Evolutionary conservation across 1,140 invertebrate genomes (phyloP).

Genomic region (Homarus americanus): DNA sequence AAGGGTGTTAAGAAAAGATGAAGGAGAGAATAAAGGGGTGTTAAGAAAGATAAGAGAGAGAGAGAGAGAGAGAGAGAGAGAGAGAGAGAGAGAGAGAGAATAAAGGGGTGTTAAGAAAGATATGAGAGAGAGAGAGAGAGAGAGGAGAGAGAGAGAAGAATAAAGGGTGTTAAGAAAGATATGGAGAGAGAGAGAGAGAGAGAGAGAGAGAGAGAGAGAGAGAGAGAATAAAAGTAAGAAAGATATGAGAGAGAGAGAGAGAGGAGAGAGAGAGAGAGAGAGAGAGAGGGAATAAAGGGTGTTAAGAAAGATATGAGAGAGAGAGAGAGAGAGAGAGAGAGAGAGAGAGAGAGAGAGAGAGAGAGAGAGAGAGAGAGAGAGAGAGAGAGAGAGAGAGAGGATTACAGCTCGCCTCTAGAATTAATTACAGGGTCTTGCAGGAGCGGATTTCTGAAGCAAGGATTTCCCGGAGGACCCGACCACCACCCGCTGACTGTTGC

Average conservation of each 20-base stretch:
- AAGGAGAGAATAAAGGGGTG: background rate
- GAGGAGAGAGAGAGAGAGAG: background rate
- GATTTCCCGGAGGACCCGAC: constrained; percentile 31
- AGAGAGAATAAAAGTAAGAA: background rate
- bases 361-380: constrained; percentile 13
- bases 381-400: constrained; percentile 16
- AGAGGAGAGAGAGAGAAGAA: background rate
- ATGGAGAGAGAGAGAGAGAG: background rate
- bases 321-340: background rate
- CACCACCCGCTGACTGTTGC: background rate
- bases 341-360: background rate
- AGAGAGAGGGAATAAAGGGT: background rate
- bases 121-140: too few species aligned
- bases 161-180: background rate
- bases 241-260: background rate
- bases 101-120: background rate
- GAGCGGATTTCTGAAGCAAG: constrained; percentile 54
- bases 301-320: background rate
- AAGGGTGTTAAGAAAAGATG: background rate
- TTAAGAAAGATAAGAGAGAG: background rate
- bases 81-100: background rate
- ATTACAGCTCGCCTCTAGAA: constrained; percentile 57
- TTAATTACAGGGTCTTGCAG: constrained; percentile 63
- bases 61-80: background rate
- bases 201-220: background rate